Evolutionary conservation across 2,797 vertebrate species (phyloP).

Genomic region (Pangasius mekongensis): DNA sequence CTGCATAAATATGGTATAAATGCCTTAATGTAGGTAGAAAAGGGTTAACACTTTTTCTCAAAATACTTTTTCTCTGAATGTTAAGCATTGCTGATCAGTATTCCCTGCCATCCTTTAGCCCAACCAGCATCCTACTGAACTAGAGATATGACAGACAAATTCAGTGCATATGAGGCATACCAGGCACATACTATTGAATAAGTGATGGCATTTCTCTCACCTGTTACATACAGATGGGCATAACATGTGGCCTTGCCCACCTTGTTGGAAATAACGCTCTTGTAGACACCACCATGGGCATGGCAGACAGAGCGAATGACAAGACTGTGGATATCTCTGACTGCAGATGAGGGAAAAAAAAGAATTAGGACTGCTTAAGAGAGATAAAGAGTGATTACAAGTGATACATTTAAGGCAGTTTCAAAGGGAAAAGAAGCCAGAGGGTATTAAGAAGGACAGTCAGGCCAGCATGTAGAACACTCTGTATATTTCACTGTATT

Average conservation of each 20-base stretch:
- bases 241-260: slow-evolving; percentile 98
- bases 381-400: slow-evolving; percentile 13
- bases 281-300: slow-evolving; percentile 92
- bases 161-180: background rate
- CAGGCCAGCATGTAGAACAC: slow-evolving; percentile 18
- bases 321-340: slow-evolving; percentile 92
- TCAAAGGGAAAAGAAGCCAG: background rate
- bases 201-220: slow-evolving; percentile 71
- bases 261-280: slow-evolving; percentile 98
- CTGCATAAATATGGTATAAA: background rate
- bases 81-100: background rate
- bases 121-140: background rate
- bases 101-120: background rate
- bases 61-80: background rate
- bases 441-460: slow-evolving; percentile 23
- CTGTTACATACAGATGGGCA: slow-evolving; percentile 93
- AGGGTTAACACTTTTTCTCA: background rate
- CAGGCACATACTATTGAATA: background rate
- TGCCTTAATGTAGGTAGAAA: background rate
- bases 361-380: background rate
- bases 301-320: slow-evolving; percentile 88
- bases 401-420: background rate
- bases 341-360: slow-evolving; percentile 66
- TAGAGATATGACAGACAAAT: background rate
- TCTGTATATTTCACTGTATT: background rate